A percentile compares a stretch with the other conserved stretches of the same genome.
Evolutionary conservation across 2,797 vertebrate species (phyloP).

Genomic region (Acrossocheilus wenchowensis): DNA sequence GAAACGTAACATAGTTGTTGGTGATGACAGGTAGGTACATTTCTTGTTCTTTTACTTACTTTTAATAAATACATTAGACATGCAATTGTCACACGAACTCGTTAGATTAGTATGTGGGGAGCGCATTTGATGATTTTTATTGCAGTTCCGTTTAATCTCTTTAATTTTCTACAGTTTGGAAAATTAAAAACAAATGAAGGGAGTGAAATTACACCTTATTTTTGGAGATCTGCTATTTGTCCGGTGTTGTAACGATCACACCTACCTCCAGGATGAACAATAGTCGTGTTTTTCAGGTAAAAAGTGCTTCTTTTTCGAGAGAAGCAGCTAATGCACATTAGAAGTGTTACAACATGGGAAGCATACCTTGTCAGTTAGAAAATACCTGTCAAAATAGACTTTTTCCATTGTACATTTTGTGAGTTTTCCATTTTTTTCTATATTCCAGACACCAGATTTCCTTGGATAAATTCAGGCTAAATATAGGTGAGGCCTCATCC

Average conservation of each 20-base stretch:
- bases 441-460: not conserved
- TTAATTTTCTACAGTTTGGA: not conserved
- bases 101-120: not conserved
- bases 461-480: not conserved
- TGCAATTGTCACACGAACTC: not conserved
- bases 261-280: not conserved
- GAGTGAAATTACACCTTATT: not conserved
- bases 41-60: not conserved
- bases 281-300: not conserved
- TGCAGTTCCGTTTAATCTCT: not conserved
- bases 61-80: not conserved
- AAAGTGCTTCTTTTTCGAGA: not conserved
- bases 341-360: not conserved
- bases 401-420: not conserved
- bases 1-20: not conserved
- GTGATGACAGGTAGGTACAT: slow-evolving; percentile 14
- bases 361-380: not conserved
- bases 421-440: too few species aligned
- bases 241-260: not conserved
- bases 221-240: not conserved
- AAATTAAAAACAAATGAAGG: not conserved
- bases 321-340: not conserved
- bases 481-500: not conserved
- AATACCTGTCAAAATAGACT: not conserved
- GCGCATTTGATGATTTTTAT: not conserved